Conservation (phyloP, 2,888 invertebrate species). For the Aphidius colemani region DNA sequence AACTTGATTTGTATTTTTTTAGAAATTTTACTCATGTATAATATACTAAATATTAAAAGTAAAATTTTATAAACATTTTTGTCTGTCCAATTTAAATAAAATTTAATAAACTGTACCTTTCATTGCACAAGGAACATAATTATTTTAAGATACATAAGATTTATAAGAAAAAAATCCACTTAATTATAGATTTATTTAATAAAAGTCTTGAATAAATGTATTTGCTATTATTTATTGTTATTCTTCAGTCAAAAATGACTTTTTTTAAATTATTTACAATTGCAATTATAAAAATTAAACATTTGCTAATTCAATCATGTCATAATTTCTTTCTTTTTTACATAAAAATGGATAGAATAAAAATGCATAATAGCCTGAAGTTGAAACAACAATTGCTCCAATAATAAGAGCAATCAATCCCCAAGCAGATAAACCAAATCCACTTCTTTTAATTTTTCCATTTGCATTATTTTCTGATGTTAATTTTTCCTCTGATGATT, state of each 20-base stretch:
- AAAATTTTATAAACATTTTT: neutral
- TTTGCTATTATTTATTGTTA: too few relatives aligned
- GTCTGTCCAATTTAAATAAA: neutral
- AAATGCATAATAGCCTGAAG: constrained; percentile 68
- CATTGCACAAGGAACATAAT: too few relatives aligned
- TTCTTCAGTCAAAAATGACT: too few relatives aligned
- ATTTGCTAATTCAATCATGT: constrained; percentile 63
- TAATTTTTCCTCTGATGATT: neutral
- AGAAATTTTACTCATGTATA: constrained; percentile 10
- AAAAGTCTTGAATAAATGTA: too few relatives aligned
- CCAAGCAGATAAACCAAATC: constrained; percentile 65
- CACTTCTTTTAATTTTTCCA: neutral
- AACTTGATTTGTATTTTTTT: constrained; percentile 17
- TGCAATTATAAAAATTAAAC: constrained; percentile 37
- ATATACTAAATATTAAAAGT: too few relatives aligned
- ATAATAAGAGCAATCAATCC: constrained; percentile 67
- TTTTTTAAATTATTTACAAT: too few relatives aligned
- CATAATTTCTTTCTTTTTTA: constrained; percentile 64
- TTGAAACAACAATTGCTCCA: constrained; percentile 62
- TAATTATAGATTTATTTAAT: neutral
- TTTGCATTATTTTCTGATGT: neutral
- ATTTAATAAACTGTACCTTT: neutral
- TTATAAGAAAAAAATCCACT: neutral
- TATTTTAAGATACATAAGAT: neutral
- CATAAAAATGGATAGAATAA: constrained; percentile 72